Percentiles rank a stretch among this genome's conserved stretches.
These are phyloP conservation scores for Amblyopsis rosae DNA, from an alignment of 2,113 vertebrate genomes.

Conservation along the genomic window DNA sequence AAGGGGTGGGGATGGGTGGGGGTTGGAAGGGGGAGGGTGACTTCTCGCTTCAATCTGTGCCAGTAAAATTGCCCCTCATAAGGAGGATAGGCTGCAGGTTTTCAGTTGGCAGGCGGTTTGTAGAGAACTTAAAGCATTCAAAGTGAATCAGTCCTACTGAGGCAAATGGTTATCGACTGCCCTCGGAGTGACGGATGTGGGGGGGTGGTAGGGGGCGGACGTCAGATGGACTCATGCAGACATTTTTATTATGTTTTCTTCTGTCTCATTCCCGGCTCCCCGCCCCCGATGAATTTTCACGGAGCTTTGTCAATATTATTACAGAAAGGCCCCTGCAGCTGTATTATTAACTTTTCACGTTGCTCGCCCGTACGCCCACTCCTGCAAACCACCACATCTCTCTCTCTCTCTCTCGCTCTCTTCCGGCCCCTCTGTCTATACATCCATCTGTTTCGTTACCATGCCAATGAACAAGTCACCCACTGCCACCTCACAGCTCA, in stretches of 20 bases:
- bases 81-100: slow-evolving; percentile 47
- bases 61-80: slow-evolving; percentile 64
- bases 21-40: slow-evolving; percentile 49
- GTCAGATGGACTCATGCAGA: slow-evolving; percentile 17
- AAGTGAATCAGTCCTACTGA: slow-evolving; percentile 69
- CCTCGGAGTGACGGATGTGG: slow-evolving; percentile 25
- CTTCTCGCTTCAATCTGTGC: slow-evolving; percentile 48
- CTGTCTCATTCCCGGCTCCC: slow-evolving; percentile 5
- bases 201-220: slow-evolving; percentile 15
- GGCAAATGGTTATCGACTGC: slow-evolving; percentile 65
- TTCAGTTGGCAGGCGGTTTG: slow-evolving; percentile 63
- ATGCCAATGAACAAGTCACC: slow-evolving; percentile 45
- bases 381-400: slow-evolving; percentile 4
- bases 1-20: slow-evolving; percentile 7
- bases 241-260: slow-evolving; percentile 13
- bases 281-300: slow-evolving; percentile 51
- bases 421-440: slow-evolving; percentile 6
- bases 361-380: slow-evolving; percentile 6
- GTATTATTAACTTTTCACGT: slow-evolving; percentile 39
- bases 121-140: slow-evolving; percentile 60
- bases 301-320: slow-evolving; percentile 56
- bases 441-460: slow-evolving; percentile 41
- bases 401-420: slow-evolving; percentile 5
- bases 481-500: slow-evolving; percentile 32
- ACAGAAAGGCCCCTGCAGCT: slow-evolving; percentile 37